Base-by-base conservation (phyloP, 2,888 invertebrate genomes). In the Melinaea marsaeus region DNA sequence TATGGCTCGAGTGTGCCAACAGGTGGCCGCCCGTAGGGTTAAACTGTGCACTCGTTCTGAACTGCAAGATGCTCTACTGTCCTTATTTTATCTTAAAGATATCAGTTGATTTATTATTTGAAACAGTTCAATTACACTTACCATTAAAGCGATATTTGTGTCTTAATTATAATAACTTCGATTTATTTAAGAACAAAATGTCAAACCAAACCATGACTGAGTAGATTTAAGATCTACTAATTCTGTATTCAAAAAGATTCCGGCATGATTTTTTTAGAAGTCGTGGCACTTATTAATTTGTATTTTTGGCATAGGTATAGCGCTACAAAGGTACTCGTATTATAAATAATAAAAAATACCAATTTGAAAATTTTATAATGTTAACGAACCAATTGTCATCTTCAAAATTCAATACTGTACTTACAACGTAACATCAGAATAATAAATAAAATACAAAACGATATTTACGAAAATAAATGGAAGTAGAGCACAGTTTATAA, bases 11-110 rank as follows among this genome's bases (percentile, higher is more conserved):
- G 88, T 88, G 80, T 87, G 84, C 81, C 88, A 90, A 90, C 90
- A 90, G 88, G 90, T 90, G 88, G 86, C 75, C 68, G 85, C 86
- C 89, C 88, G 88, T 89, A 88, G 89, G 90, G 90, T 90, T 90
- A 90, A 88, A 79, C 81, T 82, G 74, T 77, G 72, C 71, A 74
- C 71, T 69, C 69, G 74, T 68, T 71, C 71, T 64, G 76, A 55
- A 66, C 11, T 64, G 69, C 45, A 69, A 63, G 70, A 59, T 80
- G 80, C 89, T 90, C 85, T 81, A 79, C 75, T 67, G 61, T 13
- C 3, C 22, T 64, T 65, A 63, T 64, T 62, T 60, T 58, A 55
- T 61, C 35, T 61, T 54, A 7, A 11, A 62, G 3, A 42, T 57
- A 9, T 22, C 22, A 22, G 22, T 22, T 22, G 22, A 22, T 22